A percentile compares a stretch with the other conserved stretches of the same genome.
phyloP scores from a whole-genome alignment of 37 sponge, comb jelly and placozoan species.

The Petrosia ficiformis region DNA sequence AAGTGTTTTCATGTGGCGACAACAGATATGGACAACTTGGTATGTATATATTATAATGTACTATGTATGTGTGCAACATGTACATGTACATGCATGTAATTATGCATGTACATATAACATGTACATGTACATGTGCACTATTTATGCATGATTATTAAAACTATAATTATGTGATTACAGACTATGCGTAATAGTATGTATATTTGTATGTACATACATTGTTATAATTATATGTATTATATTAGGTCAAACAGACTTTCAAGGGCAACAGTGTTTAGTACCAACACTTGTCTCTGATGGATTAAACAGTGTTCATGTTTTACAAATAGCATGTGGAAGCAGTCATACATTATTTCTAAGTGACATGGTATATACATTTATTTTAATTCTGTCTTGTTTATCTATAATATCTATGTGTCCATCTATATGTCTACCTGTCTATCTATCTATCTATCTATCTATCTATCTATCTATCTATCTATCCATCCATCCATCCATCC shows the following conservation, averaged over 20 bases:
- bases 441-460: no score
- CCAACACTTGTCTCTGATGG: slow-evolving; percentile 21
- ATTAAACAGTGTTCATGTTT: neutral
- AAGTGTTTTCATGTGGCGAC: slow-evolving; percentile 56
- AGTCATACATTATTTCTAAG: slow-evolving; percentile 63
- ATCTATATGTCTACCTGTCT: no score
- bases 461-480: no score
- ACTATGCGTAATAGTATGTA: no score
- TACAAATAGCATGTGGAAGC: slow-evolving; percentile 69
- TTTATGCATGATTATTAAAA: neutral
- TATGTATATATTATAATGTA: neutral
- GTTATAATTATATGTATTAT: neutral
- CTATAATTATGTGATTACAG: neutral
- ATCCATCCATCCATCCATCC: no score
- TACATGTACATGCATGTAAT: no score
- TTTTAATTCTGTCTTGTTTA: neutral
- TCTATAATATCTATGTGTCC: neutral
- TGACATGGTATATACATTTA: slow-evolving; percentile 36
- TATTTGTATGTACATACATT: neutral
- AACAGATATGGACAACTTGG: slow-evolving; percentile 58
- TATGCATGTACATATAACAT: no score
- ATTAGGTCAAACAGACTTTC: slow-evolving; percentile 25
- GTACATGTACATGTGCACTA: no score
- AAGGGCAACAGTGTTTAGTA: slow-evolving; percentile 19
- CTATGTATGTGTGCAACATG: no score